A percentile compares a stretch with the other conserved stretches of the same genome.
Evolutionary conservation across 2,888 invertebrate species (phyloP).

Genomic region (Orthosia incerta): DNA sequence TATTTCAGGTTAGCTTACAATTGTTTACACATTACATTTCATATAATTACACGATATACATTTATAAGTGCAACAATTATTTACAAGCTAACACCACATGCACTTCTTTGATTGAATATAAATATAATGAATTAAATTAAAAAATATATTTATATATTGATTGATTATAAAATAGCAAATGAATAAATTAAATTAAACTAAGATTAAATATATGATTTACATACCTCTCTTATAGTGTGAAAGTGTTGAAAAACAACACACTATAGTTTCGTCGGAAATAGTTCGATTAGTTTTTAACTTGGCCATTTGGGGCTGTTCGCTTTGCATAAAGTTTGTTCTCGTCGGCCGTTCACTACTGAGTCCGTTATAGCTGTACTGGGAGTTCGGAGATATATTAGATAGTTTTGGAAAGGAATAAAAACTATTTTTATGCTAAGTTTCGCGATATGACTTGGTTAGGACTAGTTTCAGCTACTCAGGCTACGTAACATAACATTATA

Average conservation of each 20-base stretch:
- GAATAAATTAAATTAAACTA: no score
- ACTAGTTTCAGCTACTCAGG: neutral
- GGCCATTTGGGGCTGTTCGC: conserved; percentile 67
- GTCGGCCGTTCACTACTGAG: conserved; percentile 39
- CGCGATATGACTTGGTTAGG: neutral
- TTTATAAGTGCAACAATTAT: no score
- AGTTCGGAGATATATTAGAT: conserved; percentile 36
- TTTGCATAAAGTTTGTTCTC: conserved; percentile 71
- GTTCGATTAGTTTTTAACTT: conserved; percentile 74
- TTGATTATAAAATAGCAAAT: no score
- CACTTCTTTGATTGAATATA: no score
- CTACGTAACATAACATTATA: neutral
- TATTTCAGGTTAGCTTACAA: no score
- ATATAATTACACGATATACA: no score
- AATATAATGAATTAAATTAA: no score
- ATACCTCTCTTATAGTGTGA: neutral
- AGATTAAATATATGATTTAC: no score
- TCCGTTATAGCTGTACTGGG: conserved; percentile 52
- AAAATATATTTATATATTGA: no score
- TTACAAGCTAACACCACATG: no score
- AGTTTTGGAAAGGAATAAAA: conserved; percentile 27
- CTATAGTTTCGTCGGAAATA: conserved; percentile 47
- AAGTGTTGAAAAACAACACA: neutral
- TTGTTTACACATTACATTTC: no score
- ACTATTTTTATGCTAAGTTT: conserved; percentile 16